Evolutionary conservation across 2,888 invertebrate species (phyloP).

Genomic region (Aromia moschata): DNA sequence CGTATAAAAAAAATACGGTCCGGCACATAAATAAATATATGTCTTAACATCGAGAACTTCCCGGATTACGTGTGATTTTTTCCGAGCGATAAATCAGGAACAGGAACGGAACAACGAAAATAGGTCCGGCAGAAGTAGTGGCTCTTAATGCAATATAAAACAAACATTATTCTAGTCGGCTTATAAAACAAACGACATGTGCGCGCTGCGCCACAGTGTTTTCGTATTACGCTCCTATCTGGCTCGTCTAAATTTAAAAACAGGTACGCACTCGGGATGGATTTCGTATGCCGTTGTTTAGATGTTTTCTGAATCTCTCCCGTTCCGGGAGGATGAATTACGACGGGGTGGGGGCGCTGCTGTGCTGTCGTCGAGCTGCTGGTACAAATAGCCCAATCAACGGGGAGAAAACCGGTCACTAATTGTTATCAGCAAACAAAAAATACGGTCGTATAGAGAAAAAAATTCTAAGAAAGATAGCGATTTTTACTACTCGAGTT

Average conservation of each 20-base stretch:
- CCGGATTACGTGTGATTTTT: slow-evolving; percentile 5
- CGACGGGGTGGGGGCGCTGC: not conserved
- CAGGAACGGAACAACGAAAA: slow-evolving; percentile 3
- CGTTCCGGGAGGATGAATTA: not conserved
- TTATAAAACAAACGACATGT: slow-evolving; percentile 15
- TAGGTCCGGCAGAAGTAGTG: not conserved
- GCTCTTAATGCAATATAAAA: slow-evolving; percentile 11
- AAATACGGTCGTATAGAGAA: too few species aligned
- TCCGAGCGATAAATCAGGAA: slow-evolving; percentile 2
- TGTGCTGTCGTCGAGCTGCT: too few species aligned
- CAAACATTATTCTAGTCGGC: slow-evolving; percentile 18
- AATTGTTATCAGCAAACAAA: too few species aligned
- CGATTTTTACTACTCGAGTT: too few species aligned
- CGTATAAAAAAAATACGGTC: too few species aligned
- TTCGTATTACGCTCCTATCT: not conserved
- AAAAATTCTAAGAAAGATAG: too few species aligned
- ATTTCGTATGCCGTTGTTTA: slow-evolving; percentile 2
- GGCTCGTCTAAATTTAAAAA: slow-evolving; percentile 14
- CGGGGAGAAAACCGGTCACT: too few species aligned
- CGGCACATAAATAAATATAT: too few species aligned
- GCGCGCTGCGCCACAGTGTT: not conserved
- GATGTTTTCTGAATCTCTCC: not conserved
- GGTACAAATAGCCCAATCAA: too few species aligned
- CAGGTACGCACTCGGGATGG: not conserved
- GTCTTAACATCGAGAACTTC: not conserved